These are phyloP conservation scores for Caenorhabditis afra DNA, from an alignment of 2,888 invertebrate genomes.

Conservation along the genomic window DNA sequence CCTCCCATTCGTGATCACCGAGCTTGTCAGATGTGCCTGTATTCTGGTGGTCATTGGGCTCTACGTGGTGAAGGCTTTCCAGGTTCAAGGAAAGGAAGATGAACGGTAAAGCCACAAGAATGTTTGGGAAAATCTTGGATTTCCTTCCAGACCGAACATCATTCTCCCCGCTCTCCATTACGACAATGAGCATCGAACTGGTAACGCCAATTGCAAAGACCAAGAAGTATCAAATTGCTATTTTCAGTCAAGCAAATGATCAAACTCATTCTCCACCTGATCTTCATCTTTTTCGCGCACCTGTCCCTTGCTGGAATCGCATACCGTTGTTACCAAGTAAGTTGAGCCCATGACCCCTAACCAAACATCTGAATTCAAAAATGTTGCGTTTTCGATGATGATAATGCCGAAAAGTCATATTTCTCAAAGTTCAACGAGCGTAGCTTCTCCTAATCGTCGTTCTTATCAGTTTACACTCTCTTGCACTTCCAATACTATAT, in stretches of 20 bases:
- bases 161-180: conserved; percentile 63
- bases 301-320: conserved; percentile 56
- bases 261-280: conserved; percentile 61
- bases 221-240: neutral
- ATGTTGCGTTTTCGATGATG: neutral
- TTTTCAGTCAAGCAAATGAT: conserved; percentile 37
- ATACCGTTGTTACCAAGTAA: conserved; percentile 63
- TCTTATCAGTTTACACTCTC: conserved; percentile 16
- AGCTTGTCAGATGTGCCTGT: conserved; percentile 52
- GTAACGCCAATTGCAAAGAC: conserved; percentile 29
- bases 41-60: conserved; percentile 51
- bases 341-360: neutral
- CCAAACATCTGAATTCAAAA: too few relatives aligned
- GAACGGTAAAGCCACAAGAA: conserved; percentile 37
- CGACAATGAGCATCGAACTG: conserved; percentile 62
- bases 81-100: conserved; percentile 48
- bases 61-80: conserved; percentile 62
- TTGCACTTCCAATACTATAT: too few relatives aligned
- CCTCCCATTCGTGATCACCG: conserved; percentile 60
- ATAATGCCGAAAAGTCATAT: too few relatives aligned
- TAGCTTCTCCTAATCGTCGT: neutral
- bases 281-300: conserved; percentile 62
- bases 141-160: conserved; percentile 54
- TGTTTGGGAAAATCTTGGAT: too few relatives aligned
- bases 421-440: too few relatives aligned